phyloP scores from a whole-genome alignment of 2,113 vertebrate genomes.

The Gallinago jamesoni region DNA sequence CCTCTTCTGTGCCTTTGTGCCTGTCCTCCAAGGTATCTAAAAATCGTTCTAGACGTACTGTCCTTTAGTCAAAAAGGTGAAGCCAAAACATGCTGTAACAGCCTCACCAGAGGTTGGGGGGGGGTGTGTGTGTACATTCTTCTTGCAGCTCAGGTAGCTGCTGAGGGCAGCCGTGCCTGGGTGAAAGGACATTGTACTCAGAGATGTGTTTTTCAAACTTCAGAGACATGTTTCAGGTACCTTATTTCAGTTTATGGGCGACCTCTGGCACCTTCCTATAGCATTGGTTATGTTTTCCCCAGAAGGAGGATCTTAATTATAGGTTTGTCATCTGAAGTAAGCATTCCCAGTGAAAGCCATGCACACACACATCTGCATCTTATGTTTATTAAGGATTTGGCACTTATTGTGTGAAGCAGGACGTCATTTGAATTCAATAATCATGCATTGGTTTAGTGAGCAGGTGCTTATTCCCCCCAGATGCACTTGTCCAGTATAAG shows the following conservation, averaged over 20 bases:
- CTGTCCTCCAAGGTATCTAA: neutral
- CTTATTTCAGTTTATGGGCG: neutral
- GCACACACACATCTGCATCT: neutral
- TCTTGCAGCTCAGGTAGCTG: neutral
- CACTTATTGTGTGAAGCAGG: neutral
- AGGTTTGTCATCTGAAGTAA: neutral
- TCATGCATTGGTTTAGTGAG: neutral
- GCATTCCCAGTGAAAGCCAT: neutral
- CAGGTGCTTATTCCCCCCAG: neutral
- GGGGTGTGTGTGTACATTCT: accelerated
- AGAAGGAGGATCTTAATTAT: neutral
- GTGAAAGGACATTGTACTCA: neutral
- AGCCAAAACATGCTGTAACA: neutral
- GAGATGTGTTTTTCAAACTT: neutral
- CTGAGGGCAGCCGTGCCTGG: neutral
- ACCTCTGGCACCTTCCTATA: neutral
- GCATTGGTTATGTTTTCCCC: neutral
- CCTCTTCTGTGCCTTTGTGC: neutral
- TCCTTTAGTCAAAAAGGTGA: neutral
- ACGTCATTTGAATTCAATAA: neutral
- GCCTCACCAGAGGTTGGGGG: neutral
- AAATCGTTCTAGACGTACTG: neutral
- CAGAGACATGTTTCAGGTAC: neutral
- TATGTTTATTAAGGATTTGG: neutral
- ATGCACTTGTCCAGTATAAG: neutral